Evolutionary conservation across 2,888 invertebrate species (phyloP).

Genomic region (Tigriopus californicus): DNA sequence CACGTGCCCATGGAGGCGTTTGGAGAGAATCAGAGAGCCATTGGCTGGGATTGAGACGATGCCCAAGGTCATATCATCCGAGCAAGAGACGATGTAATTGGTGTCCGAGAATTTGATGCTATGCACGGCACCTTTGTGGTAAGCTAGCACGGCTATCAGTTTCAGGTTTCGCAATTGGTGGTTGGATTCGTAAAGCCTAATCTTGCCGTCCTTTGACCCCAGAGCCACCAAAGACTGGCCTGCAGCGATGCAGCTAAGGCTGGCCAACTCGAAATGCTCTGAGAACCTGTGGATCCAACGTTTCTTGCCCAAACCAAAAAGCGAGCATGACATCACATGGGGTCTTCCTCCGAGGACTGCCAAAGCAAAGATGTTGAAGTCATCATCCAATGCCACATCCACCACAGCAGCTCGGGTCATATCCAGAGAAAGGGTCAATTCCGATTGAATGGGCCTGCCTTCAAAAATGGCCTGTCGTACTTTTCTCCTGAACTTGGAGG

Average conservation of each 20-base stretch:
- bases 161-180: not conserved
- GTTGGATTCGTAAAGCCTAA: slow-evolving; percentile 1
- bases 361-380: slow-evolving; percentile 9
- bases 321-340: slow-evolving; percentile 11
- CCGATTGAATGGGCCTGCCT: not conserved
- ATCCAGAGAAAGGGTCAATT: slow-evolving; percentile 5
- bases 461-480: slow-evolving; percentile 5
- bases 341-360: slow-evolving; percentile 5
- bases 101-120: not conserved
- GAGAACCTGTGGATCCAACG: slow-evolving; percentile 11
- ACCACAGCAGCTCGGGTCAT: slow-evolving; percentile 5
- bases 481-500: not conserved
- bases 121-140: slow-evolving; percentile 1
- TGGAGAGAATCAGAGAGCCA: slow-evolving; percentile 9
- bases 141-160: slow-evolving; percentile 6
- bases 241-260: slow-evolving; percentile 6
- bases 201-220: slow-evolving; percentile 6
- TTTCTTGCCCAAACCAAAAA: slow-evolving; percentile 2
- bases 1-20: slow-evolving; percentile 8
- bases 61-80: slow-evolving; percentile 12
- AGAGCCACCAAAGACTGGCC: slow-evolving; percentile 9
- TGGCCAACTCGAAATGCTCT: slow-evolving; percentile 3
- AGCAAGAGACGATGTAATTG: slow-evolving; percentile 3
- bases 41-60: slow-evolving; percentile 1
- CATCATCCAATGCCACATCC: slow-evolving; percentile 14